Evolutionary conservation across 2,797 vertebrate genomes (phyloP).

Genomic region (Helostoma temminkii): DNA sequence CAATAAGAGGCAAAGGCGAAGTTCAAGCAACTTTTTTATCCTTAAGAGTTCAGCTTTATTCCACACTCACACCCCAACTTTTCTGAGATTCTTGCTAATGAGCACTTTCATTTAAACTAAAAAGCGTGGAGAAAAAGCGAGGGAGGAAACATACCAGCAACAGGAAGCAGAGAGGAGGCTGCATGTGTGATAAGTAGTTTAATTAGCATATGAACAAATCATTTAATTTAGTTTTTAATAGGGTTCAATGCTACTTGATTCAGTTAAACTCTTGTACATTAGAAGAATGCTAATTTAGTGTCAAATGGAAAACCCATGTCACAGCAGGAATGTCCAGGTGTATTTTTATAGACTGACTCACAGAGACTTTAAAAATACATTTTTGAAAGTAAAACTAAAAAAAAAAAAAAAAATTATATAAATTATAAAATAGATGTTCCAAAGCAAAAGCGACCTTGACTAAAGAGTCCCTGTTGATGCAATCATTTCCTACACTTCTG

Average conservation of each 20-base stretch:
- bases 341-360: not conserved
- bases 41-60: not conserved
- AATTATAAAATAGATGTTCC: not conserved
- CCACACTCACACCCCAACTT: not conserved
- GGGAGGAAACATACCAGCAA: not conserved
- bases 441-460: not conserved
- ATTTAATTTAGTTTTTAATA: slow-evolving; percentile 33
- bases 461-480: not conserved
- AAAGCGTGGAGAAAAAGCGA: not conserved
- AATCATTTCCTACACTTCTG: not conserved
- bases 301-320: not conserved
- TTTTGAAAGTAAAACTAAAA: not conserved
- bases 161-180: not conserved
- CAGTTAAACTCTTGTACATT: slow-evolving; percentile 26
- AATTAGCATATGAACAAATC: slow-evolving; percentile 60
- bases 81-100: slow-evolving; percentile 20
- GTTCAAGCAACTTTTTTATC: slow-evolving; percentile 10
- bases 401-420: too few relatives aligned
- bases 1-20: not conserved
- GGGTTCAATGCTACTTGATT: slow-evolving; percentile 47
- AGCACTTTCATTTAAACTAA: slow-evolving; percentile 20
- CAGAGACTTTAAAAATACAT: not conserved
- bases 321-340: not conserved
- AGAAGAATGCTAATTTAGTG: slow-evolving; percentile 13
- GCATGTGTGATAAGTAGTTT: slow-evolving; percentile 30